Conservation (phyloP, 2,797 vertebrate genomes). For the Iguana delicatissima region DNA sequence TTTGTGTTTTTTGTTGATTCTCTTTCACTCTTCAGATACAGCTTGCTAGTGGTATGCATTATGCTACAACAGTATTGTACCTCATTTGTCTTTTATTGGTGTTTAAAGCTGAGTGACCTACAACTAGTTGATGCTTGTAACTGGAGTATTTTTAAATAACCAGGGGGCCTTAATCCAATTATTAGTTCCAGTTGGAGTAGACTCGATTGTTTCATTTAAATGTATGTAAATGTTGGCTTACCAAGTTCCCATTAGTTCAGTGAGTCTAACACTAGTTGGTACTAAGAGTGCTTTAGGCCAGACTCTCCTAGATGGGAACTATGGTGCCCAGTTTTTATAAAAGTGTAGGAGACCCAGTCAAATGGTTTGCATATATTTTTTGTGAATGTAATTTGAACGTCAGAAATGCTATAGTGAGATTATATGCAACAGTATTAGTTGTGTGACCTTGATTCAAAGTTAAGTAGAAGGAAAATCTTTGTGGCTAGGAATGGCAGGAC, state of each 20-base stretch:
- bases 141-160: neutral
- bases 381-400: neutral
- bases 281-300: neutral
- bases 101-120: neutral
- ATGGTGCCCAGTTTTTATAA: neutral
- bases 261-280: no score
- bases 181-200: no score
- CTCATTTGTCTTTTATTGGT: neutral
- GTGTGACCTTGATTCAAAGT: neutral
- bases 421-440: neutral
- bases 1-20: no score
- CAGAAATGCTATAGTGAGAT: neutral
- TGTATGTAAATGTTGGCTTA: no score
- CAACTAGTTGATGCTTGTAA: neutral
- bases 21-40: no score
- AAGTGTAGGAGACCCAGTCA: no score
- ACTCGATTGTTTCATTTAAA: no score
- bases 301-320: no score
- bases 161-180: no score
- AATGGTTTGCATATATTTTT: neutral
- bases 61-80: no score
- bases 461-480: neutral
- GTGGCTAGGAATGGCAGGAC: slow-evolving; percentile 5
- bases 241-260: no score
- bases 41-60: no score